Base-by-base conservation (phyloP, 53 echinoderm and acorn worm species). In the Holothuria scabra region DNA sequence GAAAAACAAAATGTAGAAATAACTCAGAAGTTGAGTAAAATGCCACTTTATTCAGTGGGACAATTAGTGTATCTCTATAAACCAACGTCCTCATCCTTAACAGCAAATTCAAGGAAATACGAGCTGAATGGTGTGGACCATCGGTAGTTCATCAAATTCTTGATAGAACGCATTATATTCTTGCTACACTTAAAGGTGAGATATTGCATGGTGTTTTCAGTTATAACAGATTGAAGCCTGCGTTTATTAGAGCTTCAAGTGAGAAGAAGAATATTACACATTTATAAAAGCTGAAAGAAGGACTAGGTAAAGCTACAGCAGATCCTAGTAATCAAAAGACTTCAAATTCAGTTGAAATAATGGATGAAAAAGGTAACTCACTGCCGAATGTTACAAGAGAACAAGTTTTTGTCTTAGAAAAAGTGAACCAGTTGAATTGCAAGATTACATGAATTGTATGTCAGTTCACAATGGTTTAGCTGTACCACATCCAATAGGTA, bases 111-210 rank as follows among this genome's bases (percentile, higher is more conserved):
- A 7, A 30, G 67, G 3, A 26, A 22, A 67, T 67, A 26, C 31
- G 4, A 29, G 67, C 67, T 16, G 32, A 67, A 67, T 67, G 28
- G 67, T 67, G 67, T 67, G 67, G 67, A 25, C 67, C 67, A 4
- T 31, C 6, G 5, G 28, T 67, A 26, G 14, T 67, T 26, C 67
- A 67, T 16, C 5, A 67, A 16, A 30, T 67, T 8, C 33, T 67
- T 18, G 28, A 67, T 29, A 4, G 67, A 10, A 67, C 67, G 10
- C 67, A 67, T 32, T 67, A 29, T 16, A 26, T 67, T 7, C 28
- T 67, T 8, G 67, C 67, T 5, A 67, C 67, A 8, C 29, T 67
- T 4, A 67, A 26, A 31, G 67, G 66, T 20, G 66, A 65, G 66
- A 65, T 65, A 20, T 23, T 65, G 66, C 16, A 23, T 20, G 66